Conservation (phyloP, 2,888 invertebrate genomes). For the Choristoneura rosaceana region DNA sequence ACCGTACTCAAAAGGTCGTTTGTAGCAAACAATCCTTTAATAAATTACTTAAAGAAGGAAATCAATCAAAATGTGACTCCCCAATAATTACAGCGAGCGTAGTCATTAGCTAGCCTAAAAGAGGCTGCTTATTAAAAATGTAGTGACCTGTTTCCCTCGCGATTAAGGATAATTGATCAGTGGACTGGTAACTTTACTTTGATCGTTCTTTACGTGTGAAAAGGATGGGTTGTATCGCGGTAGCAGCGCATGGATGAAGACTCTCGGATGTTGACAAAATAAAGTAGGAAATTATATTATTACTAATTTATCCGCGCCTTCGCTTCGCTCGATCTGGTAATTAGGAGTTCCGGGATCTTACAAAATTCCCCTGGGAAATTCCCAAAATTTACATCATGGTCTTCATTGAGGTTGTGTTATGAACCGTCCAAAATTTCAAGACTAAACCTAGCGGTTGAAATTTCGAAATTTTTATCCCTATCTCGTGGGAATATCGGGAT, state of each 20-base stretch:
- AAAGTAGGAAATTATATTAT: background rate
- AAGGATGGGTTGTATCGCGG: background rate
- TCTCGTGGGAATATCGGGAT: too few species aligned
- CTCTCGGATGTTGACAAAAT: background rate
- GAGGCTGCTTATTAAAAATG: constrained; percentile 31
- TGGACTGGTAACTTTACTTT: constrained; percentile 20
- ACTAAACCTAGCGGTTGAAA: too few species aligned
- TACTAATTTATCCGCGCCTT: too few species aligned
- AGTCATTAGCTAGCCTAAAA: constrained; percentile 13
- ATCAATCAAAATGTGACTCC: constrained; percentile 31
- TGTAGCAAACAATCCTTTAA: background rate
- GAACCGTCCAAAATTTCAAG: too few species aligned
- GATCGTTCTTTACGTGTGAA: constrained; percentile 29
- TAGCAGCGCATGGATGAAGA: background rate
- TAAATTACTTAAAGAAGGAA: constrained; percentile 14
- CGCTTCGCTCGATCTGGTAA: too few species aligned
- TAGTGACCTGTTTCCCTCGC: constrained; percentile 36
- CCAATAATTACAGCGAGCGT: constrained; percentile 17
- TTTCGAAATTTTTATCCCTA: too few species aligned
- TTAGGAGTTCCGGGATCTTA: too few species aligned
- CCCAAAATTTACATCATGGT: too few species aligned
- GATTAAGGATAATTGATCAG: constrained; percentile 34
- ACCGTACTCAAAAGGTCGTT: background rate
- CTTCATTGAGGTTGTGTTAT: too few species aligned
- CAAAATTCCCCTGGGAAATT: too few species aligned